Conservation (phyloP, 2,113 vertebrate species). For the Penelope pileata region DNA sequence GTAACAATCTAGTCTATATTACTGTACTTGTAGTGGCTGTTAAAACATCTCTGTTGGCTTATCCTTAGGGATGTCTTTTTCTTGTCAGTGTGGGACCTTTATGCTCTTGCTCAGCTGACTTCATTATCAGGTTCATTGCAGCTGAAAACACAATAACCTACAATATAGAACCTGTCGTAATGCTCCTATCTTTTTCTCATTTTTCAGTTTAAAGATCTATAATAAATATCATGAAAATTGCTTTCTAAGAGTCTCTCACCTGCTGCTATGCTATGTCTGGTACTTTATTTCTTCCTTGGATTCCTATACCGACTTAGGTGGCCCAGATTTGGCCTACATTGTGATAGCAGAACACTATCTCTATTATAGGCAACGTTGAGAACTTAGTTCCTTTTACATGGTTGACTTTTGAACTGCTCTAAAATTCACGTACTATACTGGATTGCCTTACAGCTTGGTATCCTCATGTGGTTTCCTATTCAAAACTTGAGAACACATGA, state of each 20-base stretch:
- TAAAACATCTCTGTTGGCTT: slow-evolving; percentile 30
- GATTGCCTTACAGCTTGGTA: slow-evolving; percentile 19
- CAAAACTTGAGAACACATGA: slow-evolving; percentile 19
- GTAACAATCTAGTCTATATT: slow-evolving; percentile 31
- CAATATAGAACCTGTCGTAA: slow-evolving; percentile 49
- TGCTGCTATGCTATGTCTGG: slow-evolving; percentile 26
- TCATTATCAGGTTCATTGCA: slow-evolving; percentile 67
- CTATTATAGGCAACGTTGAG: slow-evolving; percentile 6
- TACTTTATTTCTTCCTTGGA: slow-evolving; percentile 35
- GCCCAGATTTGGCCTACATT: slow-evolving; percentile 21
- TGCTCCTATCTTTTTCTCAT: slow-evolving; percentile 16
- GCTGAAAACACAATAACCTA: slow-evolving; percentile 62
- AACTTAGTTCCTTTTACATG: slow-evolving; percentile 19
- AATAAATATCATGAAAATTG: slow-evolving; percentile 63
- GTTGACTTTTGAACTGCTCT: slow-evolving; percentile 10
- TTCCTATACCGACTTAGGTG: slow-evolving; percentile 33
- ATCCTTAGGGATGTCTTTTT: slow-evolving; percentile 54
- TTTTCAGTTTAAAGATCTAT: slow-evolving; percentile 40
- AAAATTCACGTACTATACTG: background rate
- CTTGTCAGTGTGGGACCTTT: slow-evolving; percentile 66
- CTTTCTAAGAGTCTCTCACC: slow-evolving; percentile 47
- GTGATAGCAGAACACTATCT: slow-evolving; percentile 3
- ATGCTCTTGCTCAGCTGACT: slow-evolving; percentile 56
- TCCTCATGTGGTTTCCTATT: slow-evolving; percentile 37
- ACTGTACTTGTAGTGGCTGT: slow-evolving; percentile 37